Percentiles rank a stretch among this genome's conserved stretches.
Evolutionary conservation across 2,113 vertebrate species (phyloP).

Genomic region (Hippocampus guttulatus): DNA sequence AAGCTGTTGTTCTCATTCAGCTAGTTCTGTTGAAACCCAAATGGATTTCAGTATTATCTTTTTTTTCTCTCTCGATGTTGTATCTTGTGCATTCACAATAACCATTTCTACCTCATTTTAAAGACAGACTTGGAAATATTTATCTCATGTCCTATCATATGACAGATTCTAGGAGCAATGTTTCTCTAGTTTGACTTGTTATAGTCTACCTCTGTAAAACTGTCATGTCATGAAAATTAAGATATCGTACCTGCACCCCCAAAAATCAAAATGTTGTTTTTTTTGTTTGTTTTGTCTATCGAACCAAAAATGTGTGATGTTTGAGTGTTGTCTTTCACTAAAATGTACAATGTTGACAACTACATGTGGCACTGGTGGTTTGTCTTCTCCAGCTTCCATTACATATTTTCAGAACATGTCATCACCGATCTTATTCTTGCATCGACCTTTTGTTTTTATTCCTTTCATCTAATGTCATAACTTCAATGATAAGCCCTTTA

Average conservation of each 20-base stretch:
- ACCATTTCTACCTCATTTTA: slow-evolving; percentile 94
- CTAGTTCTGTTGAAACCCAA: slow-evolving; percentile 55
- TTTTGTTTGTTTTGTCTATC: not conserved
- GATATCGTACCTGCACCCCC: slow-evolving; percentile 60
- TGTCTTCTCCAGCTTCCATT: not conserved
- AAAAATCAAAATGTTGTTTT: slow-evolving; percentile 16
- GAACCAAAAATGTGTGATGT: slow-evolving; percentile 8
- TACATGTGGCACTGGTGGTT: not conserved
- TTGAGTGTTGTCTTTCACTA: slow-evolving; percentile 16
- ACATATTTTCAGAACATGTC: not conserved
- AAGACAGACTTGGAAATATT: slow-evolving; percentile 84
- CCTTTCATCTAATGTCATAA: not conserved
- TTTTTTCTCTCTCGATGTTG: slow-evolving; percentile 27
- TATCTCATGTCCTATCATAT: slow-evolving; percentile 82
- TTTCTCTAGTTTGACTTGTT: slow-evolving; percentile 75
- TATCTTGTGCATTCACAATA: slow-evolving; percentile 77
- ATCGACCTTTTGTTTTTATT: not conserved
- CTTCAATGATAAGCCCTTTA: not conserved
- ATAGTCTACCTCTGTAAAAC: slow-evolving; percentile 88
- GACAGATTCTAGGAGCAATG: slow-evolving; percentile 56
- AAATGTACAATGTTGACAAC: slow-evolving; percentile 3
- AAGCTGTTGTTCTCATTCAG: slow-evolving; percentile 2
- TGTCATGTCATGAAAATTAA: slow-evolving; percentile 89
- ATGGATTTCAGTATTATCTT: slow-evolving; percentile 62
- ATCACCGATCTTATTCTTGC: not conserved